Conservation (phyloP, 2,113 vertebrate genomes). For the Malurus cyaneus region DNA sequence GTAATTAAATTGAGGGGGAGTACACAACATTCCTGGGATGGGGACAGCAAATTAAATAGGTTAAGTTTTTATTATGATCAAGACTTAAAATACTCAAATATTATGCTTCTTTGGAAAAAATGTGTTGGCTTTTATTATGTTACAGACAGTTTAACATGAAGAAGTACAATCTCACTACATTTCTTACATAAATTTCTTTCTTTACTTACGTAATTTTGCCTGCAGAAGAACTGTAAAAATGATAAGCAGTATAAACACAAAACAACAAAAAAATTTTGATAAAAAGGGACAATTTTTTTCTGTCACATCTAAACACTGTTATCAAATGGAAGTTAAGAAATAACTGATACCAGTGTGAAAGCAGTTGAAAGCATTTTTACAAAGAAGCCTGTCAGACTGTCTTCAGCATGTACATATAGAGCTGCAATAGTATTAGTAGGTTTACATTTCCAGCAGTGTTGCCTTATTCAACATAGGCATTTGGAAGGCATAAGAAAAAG, state of each 20-base stretch:
- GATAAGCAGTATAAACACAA: slow-evolving; percentile 8
- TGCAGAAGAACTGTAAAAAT: slow-evolving; percentile 27
- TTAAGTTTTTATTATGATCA: neutral
- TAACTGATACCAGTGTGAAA: neutral
- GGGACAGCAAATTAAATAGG: neutral
- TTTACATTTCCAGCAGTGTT: neutral
- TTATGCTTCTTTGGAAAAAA: neutral
- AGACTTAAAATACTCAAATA: neutral
- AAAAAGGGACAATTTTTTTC: slow-evolving; percentile 9
- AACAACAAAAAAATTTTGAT: neutral
- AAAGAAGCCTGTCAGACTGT: neutral
- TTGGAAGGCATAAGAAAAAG: neutral
- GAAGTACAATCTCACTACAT: neutral
- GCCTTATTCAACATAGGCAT: neutral
- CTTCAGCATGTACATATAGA: neutral
- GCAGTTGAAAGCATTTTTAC: slow-evolving; percentile 38
- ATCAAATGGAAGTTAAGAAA: slow-evolving; percentile 39
- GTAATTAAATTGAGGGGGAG: neutral
- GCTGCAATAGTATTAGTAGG: neutral
- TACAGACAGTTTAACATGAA: neutral
- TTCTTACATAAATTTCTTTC: slow-evolving; percentile 14
- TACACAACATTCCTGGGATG: accelerated
- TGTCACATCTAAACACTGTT: slow-evolving; percentile 44
- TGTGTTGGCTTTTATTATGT: neutral
- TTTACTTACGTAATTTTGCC: neutral